Base-by-base conservation (phyloP, 2,797 vertebrate species). In the Mus caroli region DNA sequence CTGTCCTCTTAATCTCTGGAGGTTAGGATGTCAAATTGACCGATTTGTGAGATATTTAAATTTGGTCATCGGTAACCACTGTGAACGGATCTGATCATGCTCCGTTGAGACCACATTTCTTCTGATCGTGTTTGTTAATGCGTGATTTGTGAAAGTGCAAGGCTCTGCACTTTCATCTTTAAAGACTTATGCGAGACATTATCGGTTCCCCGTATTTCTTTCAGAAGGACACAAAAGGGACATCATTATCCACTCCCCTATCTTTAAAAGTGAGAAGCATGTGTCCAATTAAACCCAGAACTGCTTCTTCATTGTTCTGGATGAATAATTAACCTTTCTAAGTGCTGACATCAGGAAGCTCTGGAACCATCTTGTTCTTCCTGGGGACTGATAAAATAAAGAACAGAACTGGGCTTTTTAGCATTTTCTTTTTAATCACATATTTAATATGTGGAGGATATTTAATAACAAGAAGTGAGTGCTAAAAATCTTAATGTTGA, bases 301-400 rank as follows among this genome's bases (percentile, higher is more conserved):
- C 82, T 96, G 95, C 88, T 71, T 94, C 88, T 84, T 96, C 85
- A 95, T 92, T 94, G 90, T 95, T 92, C 94, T 89, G 58, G 89
- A 62, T 89, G 96, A 98, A 96, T 97, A 97, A 98, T 96, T 96
- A 97, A 96, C 93, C 96, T 97, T 96, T 92, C 90, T 79, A 96
- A 96, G 73, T 95, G 97, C 96, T 97, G 96, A 97, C 78, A 89
- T 96, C 85, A 86, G 92, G 88, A 92, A 93, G 31, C 85, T 73
- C 90, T 87, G 46, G 62, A 90, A 83, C 64, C 40, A n/a, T 40
- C 77, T 54, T 14, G 76, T 77, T 92, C 88, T 92, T 89, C 69
- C 93, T 46, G 67, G 90, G 90, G 90, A 88, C 95, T 93, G 90
- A 95, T 94, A 92, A 95, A 89, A 92, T 24, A 46, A 94, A 92